These are phyloP conservation scores for Acipenser oxyrinchus DNA, from an alignment of 2,797 vertebrate genomes.

Conservation along the genomic window DNA sequence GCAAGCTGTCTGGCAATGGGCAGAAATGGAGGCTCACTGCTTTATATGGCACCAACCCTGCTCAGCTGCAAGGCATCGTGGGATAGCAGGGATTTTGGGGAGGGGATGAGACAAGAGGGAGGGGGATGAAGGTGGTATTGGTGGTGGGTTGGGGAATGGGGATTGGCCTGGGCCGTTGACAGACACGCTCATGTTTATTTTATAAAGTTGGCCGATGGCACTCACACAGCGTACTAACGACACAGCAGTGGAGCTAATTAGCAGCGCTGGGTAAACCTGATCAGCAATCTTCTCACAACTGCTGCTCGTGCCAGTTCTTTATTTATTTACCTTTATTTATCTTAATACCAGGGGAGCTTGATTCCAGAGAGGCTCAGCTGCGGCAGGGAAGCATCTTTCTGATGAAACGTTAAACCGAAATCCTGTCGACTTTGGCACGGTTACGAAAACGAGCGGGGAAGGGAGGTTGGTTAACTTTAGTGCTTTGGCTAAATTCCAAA, in stretches of 20 bases:
- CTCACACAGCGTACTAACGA: neutral
- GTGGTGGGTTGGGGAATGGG: constrained; percentile 27
- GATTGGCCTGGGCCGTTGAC: neutral
- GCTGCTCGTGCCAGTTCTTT: neutral
- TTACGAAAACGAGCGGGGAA: neutral
- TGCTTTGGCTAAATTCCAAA: neutral
- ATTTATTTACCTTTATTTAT: neutral
- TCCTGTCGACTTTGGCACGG: constrained; percentile 4
- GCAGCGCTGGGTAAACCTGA: neutral
- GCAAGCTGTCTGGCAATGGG: constrained; percentile 56
- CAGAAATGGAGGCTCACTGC: constrained; percentile 49
- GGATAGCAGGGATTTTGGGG: constrained; percentile 37
- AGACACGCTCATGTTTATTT: neutral
- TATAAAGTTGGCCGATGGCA: neutral
- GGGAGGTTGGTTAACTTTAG: neutral
- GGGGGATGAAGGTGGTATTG: constrained; percentile 29
- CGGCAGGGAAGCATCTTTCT: neutral
- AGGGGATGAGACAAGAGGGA: neutral
- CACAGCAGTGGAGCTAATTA: neutral
- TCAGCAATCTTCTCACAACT: neutral
- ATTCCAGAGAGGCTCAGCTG: neutral
- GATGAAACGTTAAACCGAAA: constrained; percentile 9
- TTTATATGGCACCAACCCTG: constrained; percentile 58
- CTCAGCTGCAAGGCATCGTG: constrained; percentile 45
- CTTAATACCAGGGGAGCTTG: neutral